phyloP scores from a whole-genome alignment of 2,797 vertebrate species.

The Alfaro cultratus region DNA sequence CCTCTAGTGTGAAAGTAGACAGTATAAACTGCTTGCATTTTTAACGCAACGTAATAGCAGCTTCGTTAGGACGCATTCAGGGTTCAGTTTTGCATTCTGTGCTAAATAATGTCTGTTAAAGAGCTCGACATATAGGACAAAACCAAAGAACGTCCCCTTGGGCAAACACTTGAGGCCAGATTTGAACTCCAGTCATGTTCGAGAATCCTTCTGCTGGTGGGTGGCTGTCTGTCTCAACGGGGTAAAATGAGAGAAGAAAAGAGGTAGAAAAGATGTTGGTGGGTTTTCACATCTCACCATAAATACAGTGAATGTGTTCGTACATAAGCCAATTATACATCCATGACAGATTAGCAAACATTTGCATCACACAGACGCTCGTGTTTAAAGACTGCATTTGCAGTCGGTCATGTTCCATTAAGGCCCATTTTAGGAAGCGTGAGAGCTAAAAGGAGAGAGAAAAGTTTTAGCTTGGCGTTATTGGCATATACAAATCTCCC shows the following conservation, averaged over 20 bases:
- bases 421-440: conserved; percentile 40
- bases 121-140: not conserved
- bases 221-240: conserved; percentile 19
- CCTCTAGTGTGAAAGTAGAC: not conserved
- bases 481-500: conserved; percentile 67
- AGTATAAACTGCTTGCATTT: not conserved
- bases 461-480: conserved; percentile 64
- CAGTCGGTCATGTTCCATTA: conserved; percentile 35
- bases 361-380: conserved; percentile 4
- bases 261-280: conserved; percentile 8
- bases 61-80: not conserved
- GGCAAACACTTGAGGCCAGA: conserved; percentile 10
- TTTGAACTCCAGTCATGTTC: not conserved
- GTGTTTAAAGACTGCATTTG: conserved; percentile 18
- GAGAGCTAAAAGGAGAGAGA: conserved; percentile 49
- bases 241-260: conserved; percentile 11
- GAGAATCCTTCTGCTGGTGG: conserved; percentile 15
- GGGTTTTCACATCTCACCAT: conserved; percentile 8
- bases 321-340: conserved; percentile 23
- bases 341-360: conserved; percentile 14
- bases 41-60: too few species aligned
- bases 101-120: not conserved
- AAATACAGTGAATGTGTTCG: not conserved
- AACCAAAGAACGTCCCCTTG: conserved; percentile 5
- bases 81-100: not conserved